A percentile compares a stretch with the other conserved stretches of the same genome.
Evolutionary conservation across 1,140 invertebrate genomes (phyloP).

Genomic region (Centruroides sculpturatus): DNA sequence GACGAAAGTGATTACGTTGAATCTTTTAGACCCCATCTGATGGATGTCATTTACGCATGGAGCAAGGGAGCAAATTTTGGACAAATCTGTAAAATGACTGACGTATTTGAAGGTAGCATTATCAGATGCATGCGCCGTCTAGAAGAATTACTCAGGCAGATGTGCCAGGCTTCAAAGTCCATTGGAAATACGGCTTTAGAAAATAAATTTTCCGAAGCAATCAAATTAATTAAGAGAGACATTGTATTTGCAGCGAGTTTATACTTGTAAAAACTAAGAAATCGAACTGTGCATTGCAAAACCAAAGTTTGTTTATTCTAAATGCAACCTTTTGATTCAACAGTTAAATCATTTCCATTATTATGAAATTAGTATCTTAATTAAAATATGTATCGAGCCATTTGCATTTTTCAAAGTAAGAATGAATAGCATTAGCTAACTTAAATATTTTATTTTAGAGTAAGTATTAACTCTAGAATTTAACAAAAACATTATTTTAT

Average conservation of each 20-base stretch:
- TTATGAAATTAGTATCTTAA: too few species aligned
- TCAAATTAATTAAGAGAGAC: constrained; percentile 85
- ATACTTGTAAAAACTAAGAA: constrained; percentile 57
- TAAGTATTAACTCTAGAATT: too few species aligned
- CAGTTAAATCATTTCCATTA: too few species aligned
- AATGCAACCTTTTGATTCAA: too few species aligned
- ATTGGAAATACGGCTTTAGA: constrained; percentile 94
- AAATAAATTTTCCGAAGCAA: constrained; percentile 84
- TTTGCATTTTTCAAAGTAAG: too few species aligned
- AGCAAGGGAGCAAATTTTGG: constrained; percentile 84
- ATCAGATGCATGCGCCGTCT: constrained; percentile 92
- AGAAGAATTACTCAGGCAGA: constrained; percentile 88
- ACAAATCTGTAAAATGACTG: constrained; percentile 90
- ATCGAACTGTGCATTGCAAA: too few species aligned
- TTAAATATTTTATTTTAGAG: too few species aligned
- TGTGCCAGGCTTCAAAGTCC: constrained; percentile 89
- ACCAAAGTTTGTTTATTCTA: too few species aligned
- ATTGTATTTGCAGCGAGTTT: constrained; percentile 98
- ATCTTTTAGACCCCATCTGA: constrained; percentile 83
- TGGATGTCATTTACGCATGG: constrained; percentile 97
- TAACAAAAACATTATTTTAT: too few species aligned
- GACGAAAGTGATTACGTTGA: constrained; percentile 86
- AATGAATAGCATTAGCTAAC: too few species aligned
- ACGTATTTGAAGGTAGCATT: constrained; percentile 98
- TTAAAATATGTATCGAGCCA: too few species aligned